Base-by-base conservation (phyloP, 37 sponge, comb jelly and placozoan genomes). In the Halisarca cf. caerulea region DNA sequence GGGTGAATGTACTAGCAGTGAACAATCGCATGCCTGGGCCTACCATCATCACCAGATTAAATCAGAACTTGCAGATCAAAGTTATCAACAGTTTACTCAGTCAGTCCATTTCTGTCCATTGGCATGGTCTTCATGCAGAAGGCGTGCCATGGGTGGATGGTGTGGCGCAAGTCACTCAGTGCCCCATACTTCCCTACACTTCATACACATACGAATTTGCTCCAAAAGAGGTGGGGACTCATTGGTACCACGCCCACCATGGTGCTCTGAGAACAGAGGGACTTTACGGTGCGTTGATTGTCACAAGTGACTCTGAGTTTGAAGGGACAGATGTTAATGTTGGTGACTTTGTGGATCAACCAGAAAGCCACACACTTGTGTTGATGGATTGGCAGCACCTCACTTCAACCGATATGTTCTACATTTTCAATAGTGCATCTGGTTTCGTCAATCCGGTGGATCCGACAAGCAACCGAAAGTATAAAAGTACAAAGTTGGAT, bases 171-270 rank as follows among this genome's bases (percentile, higher is more conserved):
- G 42, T 96, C 5, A 89, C 91, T 0, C 97, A 96, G 81, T 93
- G 94, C 72, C 85, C 90, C 54, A 96, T 96, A 23, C n/a, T 14
- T 21, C 83, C 96, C 33, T 59, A 60, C 18, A 64, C 66, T 11
- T 27, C 51, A 4, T 91, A 86, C 59, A 44, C 41, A 44, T 74
- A 74, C 25, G 1, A 25, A 43, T 88, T 90, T 60, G 53, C 72
- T 37, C 78, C 81, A 5, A 73, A 82, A 8, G 80, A 71, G 33
- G 45, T 90, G 41, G 96, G 96, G 3, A 88, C 96, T 4, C 88
- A 85, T 62, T 95, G 92, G 96, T 95, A 92, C 79, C 96, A 95
- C 47, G 57, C 89, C 47, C 96, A 96, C 28, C 71, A 57, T 30
- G 88, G 58, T n/a, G 68, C 81, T 25, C 89, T 91, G 62, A 68